A percentile compares a stretch with the other conserved stretches of the same genome.
Conservation (phyloP, 2,888 invertebrate genomes). For the Alviniconcha strummeri region DNA sequence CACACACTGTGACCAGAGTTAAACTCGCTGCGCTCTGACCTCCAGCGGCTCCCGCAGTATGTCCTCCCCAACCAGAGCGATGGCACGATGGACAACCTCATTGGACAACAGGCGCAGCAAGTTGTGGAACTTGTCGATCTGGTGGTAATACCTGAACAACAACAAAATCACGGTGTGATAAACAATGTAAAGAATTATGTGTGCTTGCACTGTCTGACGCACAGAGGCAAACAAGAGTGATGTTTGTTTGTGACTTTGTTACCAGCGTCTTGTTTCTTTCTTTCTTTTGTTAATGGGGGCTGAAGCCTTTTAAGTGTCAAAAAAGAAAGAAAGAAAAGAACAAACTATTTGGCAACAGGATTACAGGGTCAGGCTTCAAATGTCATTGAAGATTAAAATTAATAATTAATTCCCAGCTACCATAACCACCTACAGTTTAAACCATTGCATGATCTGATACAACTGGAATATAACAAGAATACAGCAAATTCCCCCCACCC, state of each 20-base stretch:
- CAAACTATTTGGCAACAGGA: not conserved
- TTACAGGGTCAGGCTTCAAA: no score
- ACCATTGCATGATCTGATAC: no score
- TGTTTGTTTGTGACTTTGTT: not conserved
- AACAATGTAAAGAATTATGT: no score
- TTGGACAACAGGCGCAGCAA: constrained; percentile 70
- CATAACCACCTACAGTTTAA: not conserved
- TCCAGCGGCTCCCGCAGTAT: constrained; percentile 70
- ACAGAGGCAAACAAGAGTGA: no score
- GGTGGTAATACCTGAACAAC: constrained; percentile 69
- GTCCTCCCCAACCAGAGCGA: constrained; percentile 70
- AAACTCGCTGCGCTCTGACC: constrained; percentile 47
- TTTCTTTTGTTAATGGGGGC: not conserved
- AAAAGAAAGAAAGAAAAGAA: not conserved
- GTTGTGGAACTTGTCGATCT: constrained; percentile 69
- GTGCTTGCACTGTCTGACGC: no score
- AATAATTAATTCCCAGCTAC: not conserved
- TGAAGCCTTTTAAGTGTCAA: not conserved
- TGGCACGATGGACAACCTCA: constrained; percentile 72
- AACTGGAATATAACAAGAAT: not conserved
- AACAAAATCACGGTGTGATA: constrained; percentile 1
- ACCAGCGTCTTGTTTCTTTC: not conserved
- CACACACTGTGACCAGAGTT: no score
- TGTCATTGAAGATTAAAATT: not conserved
- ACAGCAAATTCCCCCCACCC: no score